These are phyloP conservation scores for Lycaena phlaeas DNA, from an alignment of 2,888 invertebrate species.

Conservation along the genomic window DNA sequence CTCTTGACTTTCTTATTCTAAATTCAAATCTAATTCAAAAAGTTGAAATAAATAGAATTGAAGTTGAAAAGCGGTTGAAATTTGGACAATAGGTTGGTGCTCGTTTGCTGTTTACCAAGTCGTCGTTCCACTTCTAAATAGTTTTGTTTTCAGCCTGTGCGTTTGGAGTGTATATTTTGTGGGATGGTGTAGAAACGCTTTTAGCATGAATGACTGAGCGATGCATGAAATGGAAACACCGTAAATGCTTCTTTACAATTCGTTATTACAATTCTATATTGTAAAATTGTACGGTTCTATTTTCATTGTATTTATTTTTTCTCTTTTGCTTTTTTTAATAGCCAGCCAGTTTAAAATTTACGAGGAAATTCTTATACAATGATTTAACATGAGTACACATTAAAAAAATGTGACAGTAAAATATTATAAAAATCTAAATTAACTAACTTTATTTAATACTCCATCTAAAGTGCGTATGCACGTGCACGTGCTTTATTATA, in stretches of 20 bases:
- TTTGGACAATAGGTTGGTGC: conserved; percentile 3
- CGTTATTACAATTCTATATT: neutral
- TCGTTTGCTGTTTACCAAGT: conserved; percentile 4
- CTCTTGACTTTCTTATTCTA: neutral
- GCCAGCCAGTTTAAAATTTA: too few relatives aligned
- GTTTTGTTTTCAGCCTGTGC: conserved; percentile 1
- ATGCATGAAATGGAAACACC: conserved; percentile 3
- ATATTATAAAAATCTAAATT: too few relatives aligned
- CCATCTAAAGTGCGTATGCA: too few relatives aligned
- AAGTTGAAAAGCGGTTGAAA: neutral
- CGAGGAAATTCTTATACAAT: neutral
- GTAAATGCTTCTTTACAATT: neutral
- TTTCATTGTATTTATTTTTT: neutral
- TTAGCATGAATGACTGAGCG: neutral
- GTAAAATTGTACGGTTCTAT: neutral
- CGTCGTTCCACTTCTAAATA: conserved; percentile 6
- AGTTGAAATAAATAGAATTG: neutral
- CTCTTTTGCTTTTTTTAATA: too few relatives aligned
- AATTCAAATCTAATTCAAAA: neutral
- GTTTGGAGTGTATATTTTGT: neutral
- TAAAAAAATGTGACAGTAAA: too few relatives aligned
- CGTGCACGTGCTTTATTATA: too few relatives aligned
- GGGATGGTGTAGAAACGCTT: neutral
- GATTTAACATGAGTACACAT: neutral
- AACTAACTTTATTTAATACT: too few relatives aligned